Evolutionary conservation across 2,113 vertebrate species (phyloP).

Genomic region (Nanorana parkeri): DNA sequence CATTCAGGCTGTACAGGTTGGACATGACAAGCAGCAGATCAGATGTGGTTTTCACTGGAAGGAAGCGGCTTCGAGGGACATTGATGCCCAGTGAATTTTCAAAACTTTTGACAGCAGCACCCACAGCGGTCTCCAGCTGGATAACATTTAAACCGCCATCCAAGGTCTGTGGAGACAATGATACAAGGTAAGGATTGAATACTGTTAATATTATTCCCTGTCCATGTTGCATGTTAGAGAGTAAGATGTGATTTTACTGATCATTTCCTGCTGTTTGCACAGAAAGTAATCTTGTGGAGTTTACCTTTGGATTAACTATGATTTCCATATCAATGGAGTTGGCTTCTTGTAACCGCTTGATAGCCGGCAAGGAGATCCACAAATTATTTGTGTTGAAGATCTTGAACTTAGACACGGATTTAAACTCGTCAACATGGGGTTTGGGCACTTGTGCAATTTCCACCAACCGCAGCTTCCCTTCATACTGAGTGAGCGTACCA

Average conservation of each 20-base stretch:
- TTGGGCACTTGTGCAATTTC: slow-evolving; percentile 98
- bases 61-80: slow-evolving; percentile 95
- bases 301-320: slow-evolving; percentile 96
- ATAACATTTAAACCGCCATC: slow-evolving; percentile 96
- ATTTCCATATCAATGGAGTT: slow-evolving; percentile 96
- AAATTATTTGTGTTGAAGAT: slow-evolving; percentile 99
- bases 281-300: background rate
- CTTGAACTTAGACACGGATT: slow-evolving; percentile 97
- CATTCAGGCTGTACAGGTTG: slow-evolving; percentile 97
- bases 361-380: slow-evolving; percentile 92
- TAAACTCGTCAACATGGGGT: slow-evolving; percentile 96
- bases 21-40: slow-evolving; percentile 98
- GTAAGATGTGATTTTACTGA: background rate
- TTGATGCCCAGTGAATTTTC: slow-evolving; percentile 97
- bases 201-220: background rate
- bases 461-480: slow-evolving; percentile 93
- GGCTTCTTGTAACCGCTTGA: slow-evolving; percentile 93
- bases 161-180: slow-evolving; percentile 79
- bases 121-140: slow-evolving; percentile 97
- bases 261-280: background rate
- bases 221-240: background rate
- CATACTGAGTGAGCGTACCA: slow-evolving; percentile 92
- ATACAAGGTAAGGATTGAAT: background rate
- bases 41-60: slow-evolving; percentile 97
- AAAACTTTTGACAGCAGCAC: slow-evolving; percentile 96